A percentile compares a stretch with the other conserved stretches of the same genome.
Evolutionary conservation across 2,113 vertebrate species (phyloP).

Genomic region (Mellivora capensis): DNA sequence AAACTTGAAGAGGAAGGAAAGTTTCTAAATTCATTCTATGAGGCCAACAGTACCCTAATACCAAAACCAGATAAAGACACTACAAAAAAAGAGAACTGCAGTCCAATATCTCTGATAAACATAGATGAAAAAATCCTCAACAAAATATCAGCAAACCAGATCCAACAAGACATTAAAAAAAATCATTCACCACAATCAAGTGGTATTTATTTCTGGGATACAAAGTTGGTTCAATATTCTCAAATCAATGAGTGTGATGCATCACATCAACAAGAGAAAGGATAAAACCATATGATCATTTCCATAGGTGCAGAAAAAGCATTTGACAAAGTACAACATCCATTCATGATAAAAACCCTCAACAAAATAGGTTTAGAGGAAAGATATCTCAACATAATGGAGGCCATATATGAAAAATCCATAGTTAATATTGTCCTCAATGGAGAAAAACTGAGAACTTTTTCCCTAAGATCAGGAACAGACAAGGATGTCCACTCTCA

Average conservation of each 20-base stretch:
- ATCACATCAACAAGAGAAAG: background rate
- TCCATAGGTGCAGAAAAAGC: background rate
- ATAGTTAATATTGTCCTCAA: background rate
- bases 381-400: background rate
- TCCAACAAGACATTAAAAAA: background rate
- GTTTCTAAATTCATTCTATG: background rate
- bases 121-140: background rate
- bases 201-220: background rate
- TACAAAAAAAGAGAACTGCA: background rate
- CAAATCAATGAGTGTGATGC: background rate
- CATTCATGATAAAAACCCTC: background rate
- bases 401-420: background rate
- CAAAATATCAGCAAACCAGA: background rate
- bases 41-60: background rate
- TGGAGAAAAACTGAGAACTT: background rate
- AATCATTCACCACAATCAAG: background rate
- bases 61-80: background rate
- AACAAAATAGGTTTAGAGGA: background rate
- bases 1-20: background rate
- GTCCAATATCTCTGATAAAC: background rate
- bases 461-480: background rate
- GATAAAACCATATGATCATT: background rate
- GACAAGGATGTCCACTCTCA: background rate
- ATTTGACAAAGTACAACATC: background rate
- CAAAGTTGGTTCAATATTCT: background rate